Evolutionary conservation across 2,888 invertebrate genomes (phyloP).

Genomic region (Colletes collaris): DNA sequence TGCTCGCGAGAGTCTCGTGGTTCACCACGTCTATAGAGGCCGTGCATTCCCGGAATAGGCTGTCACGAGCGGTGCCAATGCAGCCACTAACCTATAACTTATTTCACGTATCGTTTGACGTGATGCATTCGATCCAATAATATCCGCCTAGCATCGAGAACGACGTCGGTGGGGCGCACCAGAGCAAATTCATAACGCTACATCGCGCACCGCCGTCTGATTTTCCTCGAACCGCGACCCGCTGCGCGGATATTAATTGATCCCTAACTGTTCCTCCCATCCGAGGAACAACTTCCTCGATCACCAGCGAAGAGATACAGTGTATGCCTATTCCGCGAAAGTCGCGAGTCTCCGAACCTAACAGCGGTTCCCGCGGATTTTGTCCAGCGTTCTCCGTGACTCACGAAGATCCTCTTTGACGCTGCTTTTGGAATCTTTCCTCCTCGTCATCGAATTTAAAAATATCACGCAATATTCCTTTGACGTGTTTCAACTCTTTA

Average conservation of each 20-base stretch:
- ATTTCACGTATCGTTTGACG: conserved; percentile 83
- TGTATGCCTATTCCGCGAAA: conserved; percentile 39
- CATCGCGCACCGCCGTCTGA: conserved; percentile 33
- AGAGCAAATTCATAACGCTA: conserved; percentile 63
- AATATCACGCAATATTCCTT: no score
- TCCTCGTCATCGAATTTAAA: no score
- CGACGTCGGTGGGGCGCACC: conserved; percentile 42
- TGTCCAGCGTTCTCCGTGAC: conserved; percentile 17
- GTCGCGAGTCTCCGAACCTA: background rate
- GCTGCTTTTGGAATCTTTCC: background rate
- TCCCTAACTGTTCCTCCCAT: conserved; percentile 51
- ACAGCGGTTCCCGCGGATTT: conserved; percentile 27
- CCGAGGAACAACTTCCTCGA: conserved; percentile 52
- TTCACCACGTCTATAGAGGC: conserved; percentile 70
- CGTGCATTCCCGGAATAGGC: conserved; percentile 82
- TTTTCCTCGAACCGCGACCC: conserved; percentile 51
- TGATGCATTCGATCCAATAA: conserved; percentile 84
- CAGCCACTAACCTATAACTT: conserved; percentile 84
- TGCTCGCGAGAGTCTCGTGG: conserved; percentile 61
- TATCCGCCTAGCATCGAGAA: conserved; percentile 75
- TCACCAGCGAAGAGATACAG: background rate
- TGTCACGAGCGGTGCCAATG: conserved; percentile 83
- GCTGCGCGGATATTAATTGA: conserved; percentile 66
- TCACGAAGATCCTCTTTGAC: conserved; percentile 21
- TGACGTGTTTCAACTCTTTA: no score